phyloP scores from a whole-genome alignment of 2,888 invertebrate species.

The Meta bourneti region DNA sequence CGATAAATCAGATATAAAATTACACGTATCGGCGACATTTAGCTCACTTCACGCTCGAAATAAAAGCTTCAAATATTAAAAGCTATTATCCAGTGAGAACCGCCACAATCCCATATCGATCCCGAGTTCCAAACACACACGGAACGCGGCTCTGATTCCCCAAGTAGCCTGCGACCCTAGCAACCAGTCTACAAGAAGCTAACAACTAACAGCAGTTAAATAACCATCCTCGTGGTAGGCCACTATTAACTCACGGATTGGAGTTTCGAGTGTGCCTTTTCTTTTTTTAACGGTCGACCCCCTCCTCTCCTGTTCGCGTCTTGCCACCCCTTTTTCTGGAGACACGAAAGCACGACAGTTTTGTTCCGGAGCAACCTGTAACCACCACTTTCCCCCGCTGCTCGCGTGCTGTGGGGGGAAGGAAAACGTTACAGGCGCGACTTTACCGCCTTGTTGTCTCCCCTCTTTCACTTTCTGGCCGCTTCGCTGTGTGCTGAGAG shows the following conservation, averaged over 20 bases:
- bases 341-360: constrained; percentile 37
- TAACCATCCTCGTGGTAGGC: constrained; percentile 63
- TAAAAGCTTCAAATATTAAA: constrained; percentile 3
- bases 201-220: constrained; percentile 67
- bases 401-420: too few relatives aligned
- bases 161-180: constrained; percentile 34
- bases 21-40: background rate
- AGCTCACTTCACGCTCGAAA: background rate
- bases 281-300: constrained; percentile 3
- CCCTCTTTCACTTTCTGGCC: too few relatives aligned
- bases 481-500: too few relatives aligned
- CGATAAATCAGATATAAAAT: background rate
- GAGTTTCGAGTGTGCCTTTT: constrained; percentile 7
- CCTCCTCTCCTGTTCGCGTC: background rate
- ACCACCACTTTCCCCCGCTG: constrained; percentile 4
- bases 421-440: too few relatives aligned
- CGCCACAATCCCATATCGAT: constrained; percentile 3
- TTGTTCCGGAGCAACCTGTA: constrained; percentile 58
- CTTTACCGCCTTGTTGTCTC: too few relatives aligned
- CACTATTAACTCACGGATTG: constrained; percentile 62
- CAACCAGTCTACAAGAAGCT: constrained; percentile 60
- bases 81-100: background rate
- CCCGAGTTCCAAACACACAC: background rate
- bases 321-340: background rate
- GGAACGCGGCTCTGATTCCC: constrained; percentile 32